These are phyloP conservation scores for Acanthurus lineatus DNA, from an alignment of 2,797 vertebrate species.

Conservation along the genomic window DNA sequence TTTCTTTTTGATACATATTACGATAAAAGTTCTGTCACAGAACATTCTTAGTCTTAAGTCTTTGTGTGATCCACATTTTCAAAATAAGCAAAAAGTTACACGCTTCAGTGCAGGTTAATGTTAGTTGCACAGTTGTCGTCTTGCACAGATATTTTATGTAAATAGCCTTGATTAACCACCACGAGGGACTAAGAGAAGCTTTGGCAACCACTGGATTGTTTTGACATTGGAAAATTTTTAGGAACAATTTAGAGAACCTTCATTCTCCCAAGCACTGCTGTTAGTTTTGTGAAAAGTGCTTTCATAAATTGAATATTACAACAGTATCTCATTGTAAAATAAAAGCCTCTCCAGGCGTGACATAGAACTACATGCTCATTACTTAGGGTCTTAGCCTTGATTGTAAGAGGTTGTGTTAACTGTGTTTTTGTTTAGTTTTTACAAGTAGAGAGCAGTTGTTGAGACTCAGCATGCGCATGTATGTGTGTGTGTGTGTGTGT, in stretches of 20 bases:
- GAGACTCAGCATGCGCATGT: neutral
- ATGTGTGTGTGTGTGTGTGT: constrained; percentile 44
- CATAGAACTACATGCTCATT: constrained; percentile 37
- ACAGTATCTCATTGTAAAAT: constrained; percentile 31
- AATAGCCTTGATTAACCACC: constrained; percentile 5
- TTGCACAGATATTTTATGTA: constrained; percentile 4
- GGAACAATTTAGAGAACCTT: constrained; percentile 19
- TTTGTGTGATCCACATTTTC: constrained; percentile 15
- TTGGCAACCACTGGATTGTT: constrained; percentile 24
- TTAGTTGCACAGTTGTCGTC: neutral
- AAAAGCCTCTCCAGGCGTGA: constrained; percentile 22
- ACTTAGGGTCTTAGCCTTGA: constrained; percentile 38
- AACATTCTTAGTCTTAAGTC: neutral
- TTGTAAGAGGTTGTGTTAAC: constrained; percentile 50
- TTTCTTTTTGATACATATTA: neutral
- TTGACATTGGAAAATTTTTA: constrained; percentile 26
- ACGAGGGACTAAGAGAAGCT: neutral
- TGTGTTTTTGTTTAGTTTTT: constrained; percentile 55
- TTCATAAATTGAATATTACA: constrained; percentile 32
- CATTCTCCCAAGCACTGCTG: neutral
- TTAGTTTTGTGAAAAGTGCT: constrained; percentile 26
- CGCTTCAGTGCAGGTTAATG: constrained; percentile 12
- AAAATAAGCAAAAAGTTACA: constrained; percentile 16
- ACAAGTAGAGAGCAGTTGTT: constrained; percentile 45
- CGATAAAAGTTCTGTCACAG: constrained; percentile 3